Percentiles rank a stretch among this genome's conserved stretches.
Evolutionary conservation across 2,797 vertebrate genomes (phyloP).

Genomic region (Artibeus lituratus): DNA sequence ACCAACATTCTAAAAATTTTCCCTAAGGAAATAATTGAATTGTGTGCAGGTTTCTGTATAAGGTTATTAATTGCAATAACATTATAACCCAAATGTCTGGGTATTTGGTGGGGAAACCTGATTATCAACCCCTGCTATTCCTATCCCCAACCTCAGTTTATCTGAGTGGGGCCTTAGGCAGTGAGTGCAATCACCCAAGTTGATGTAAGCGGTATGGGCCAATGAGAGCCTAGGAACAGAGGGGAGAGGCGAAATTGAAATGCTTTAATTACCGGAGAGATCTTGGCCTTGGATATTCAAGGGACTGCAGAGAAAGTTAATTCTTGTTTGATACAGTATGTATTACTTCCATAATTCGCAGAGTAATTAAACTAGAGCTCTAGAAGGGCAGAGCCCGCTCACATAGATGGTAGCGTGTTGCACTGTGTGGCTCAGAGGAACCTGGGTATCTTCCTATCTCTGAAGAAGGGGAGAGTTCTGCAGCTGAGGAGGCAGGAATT

Average conservation of each 20-base stretch:
- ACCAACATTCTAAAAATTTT: constrained; percentile 10
- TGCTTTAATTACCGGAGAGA: neutral
- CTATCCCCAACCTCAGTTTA: neutral
- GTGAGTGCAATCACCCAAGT: neutral
- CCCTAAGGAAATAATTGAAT: neutral
- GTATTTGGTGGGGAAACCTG: neutral
- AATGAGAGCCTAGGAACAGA: neutral
- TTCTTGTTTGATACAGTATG: neutral
- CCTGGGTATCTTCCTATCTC: neutral
- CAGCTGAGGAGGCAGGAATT: neutral
- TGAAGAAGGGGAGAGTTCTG: neutral
- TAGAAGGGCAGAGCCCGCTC: neutral
- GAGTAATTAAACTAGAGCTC: neutral
- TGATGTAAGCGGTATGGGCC: neutral
- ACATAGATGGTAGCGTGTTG: neutral
- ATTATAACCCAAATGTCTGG: neutral
- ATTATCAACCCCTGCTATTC: neutral
- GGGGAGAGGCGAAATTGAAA: neutral
- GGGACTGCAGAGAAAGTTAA: neutral
- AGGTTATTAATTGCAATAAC: neutral
- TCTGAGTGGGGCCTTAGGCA: neutral
- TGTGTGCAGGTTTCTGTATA: neutral
- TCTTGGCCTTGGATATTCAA: neutral
- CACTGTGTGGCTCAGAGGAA: neutral
- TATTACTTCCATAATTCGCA: neutral